Percentiles rank a stretch among this genome's conserved stretches.
These are phyloP conservation scores for Coregonus suidteri DNA, from an alignment of 2,797 vertebrate species.

Conservation along the genomic window DNA sequence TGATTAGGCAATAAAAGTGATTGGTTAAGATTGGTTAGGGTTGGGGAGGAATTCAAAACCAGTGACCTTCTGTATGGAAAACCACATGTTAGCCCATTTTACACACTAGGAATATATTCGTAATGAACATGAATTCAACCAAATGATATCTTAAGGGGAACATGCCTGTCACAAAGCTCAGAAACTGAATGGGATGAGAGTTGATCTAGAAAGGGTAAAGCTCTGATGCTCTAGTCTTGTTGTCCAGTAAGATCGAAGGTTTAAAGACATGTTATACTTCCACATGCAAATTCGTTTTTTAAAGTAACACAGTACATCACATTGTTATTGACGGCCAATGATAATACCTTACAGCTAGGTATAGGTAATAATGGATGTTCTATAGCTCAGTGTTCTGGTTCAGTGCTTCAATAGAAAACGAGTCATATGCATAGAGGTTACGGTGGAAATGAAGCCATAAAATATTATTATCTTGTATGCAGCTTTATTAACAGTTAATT, in stretches of 20 bases:
- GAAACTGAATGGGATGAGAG: background rate
- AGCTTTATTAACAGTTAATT: constrained; percentile 41
- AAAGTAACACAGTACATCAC: background rate
- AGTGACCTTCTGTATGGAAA: no score
- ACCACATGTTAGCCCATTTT: no score
- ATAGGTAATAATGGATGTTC: background rate
- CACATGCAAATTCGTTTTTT: background rate
- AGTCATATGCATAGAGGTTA: constrained; percentile 42
- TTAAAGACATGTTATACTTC: background rate
- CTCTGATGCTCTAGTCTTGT: background rate
- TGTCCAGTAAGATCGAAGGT: background rate
- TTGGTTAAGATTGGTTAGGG: background rate
- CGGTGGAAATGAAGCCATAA: constrained; percentile 55
- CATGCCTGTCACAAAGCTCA: no score
- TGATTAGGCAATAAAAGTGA: background rate
- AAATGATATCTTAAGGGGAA: no score
- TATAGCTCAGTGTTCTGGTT: constrained; percentile 14
- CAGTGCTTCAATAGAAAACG: background rate
- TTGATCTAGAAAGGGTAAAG: background rate
- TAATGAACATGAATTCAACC: no score
- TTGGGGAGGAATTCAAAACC: no score
- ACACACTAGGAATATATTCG: no score
- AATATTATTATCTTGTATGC: constrained; percentile 35
- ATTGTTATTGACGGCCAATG: background rate
- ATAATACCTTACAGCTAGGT: background rate